A percentile compares a stretch with the other conserved stretches of the same genome.
Evolutionary conservation across 2,797 vertebrate species (phyloP).

Genomic region (Pipistrellus nathusii): DNA sequence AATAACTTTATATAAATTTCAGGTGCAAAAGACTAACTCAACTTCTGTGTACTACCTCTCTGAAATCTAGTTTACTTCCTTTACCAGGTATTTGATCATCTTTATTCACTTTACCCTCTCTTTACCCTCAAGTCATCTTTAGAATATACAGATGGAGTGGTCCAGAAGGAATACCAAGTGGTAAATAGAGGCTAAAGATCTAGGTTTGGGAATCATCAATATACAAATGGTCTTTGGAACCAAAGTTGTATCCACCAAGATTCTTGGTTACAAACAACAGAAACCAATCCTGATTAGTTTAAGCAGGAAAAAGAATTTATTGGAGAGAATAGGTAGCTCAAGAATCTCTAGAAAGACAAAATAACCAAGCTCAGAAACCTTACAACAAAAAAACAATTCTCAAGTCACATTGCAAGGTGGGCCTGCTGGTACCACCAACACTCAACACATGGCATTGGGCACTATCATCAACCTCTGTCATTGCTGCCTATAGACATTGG

Average conservation of each 20-base stretch:
- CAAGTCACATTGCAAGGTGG: background rate
- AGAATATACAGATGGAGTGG: background rate
- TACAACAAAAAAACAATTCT: background rate
- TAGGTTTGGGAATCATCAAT: background rate
- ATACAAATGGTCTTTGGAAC: background rate
- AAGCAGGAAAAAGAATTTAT: slow-evolving; percentile 41
- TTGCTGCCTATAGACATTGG: background rate
- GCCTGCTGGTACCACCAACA: background rate
- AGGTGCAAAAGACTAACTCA: background rate
- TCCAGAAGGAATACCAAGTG: slow-evolving; percentile 23
- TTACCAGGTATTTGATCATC: background rate
- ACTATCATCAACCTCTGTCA: background rate
- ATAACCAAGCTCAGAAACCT: background rate
- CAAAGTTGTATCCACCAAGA: background rate
- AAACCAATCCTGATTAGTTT: slow-evolving; percentile 53
- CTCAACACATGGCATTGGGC: background rate
- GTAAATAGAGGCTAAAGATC: background rate
- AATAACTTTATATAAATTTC: background rate
- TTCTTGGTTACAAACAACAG: slow-evolving; percentile 32
- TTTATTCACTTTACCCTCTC: background rate
- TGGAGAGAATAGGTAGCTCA: background rate
- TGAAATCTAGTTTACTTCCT: background rate
- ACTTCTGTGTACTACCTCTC: background rate
- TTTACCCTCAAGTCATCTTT: slow-evolving; percentile 10
- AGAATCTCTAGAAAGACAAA: background rate